A percentile compares a stretch with the other conserved stretches of the same genome.
These are phyloP conservation scores for Caenorhabditis inopinata DNA, from an alignment of 1,140 invertebrate genomes.

Conservation along the genomic window DNA sequence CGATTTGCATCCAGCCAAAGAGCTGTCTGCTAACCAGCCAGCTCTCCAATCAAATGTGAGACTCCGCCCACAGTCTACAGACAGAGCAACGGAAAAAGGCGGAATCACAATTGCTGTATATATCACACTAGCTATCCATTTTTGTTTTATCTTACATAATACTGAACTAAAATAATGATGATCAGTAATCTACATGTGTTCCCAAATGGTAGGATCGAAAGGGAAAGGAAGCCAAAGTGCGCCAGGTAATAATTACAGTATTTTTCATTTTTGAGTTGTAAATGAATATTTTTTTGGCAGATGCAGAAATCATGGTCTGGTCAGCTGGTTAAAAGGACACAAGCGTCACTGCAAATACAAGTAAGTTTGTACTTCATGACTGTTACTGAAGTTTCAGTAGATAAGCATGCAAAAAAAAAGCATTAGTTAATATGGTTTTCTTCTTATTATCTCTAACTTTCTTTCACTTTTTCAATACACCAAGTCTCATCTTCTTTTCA, in stretches of 20 bases:
- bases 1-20: neutral
- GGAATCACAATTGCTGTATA: slow-evolving; percentile 11
- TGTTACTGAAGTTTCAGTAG: no score
- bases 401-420: no score
- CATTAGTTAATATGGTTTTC: no score
- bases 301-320: slow-evolving; percentile 82
- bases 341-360: slow-evolving; percentile 78
- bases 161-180: neutral
- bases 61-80: slow-evolving; percentile 18
- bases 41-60: slow-evolving; percentile 24
- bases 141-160: neutral
- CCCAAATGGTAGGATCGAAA: slow-evolving; percentile 30
- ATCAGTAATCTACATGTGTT: slow-evolving; percentile 17
- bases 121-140: slow-evolving; percentile 4
- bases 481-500: no score
- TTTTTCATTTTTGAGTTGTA: neutral
- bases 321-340: slow-evolving; percentile 82
- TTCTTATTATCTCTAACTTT: no score
- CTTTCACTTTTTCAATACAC: no score
- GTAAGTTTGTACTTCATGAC: no score
- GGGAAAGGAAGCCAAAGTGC: slow-evolving; percentile 73
- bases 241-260: slow-evolving; percentile 66
- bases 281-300: slow-evolving; percentile 62
- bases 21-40: neutral
- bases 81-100: slow-evolving; percentile 4